Evolutionary conservation across 2,888 invertebrate genomes (phyloP).

Genomic region (Theretra japonica): DNA sequence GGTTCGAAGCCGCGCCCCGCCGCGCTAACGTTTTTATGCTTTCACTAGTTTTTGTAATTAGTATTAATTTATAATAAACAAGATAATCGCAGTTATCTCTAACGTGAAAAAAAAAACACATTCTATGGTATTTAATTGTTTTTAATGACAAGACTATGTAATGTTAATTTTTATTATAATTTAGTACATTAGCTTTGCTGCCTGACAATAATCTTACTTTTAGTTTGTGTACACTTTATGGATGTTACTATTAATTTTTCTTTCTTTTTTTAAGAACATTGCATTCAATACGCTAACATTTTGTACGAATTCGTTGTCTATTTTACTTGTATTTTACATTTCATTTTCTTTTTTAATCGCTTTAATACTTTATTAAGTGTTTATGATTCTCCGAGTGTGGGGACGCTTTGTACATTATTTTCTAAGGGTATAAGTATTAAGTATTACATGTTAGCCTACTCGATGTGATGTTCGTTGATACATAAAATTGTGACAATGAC

Average conservation of each 20-base stretch:
- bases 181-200: constrained; percentile 70
- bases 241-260: constrained; percentile 58
- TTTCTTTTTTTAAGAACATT: constrained; percentile 53
- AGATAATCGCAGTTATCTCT: constrained; percentile 57
- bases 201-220: constrained; percentile 72
- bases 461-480: constrained; percentile 38
- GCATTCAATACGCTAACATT: constrained; percentile 48
- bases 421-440: constrained; percentile 13
- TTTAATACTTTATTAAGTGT: constrained; percentile 22
- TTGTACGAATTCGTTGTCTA: constrained; percentile 9
- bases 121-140: constrained; percentile 34
- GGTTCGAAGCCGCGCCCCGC: constrained; percentile 35
- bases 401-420: constrained; percentile 20
- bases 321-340: constrained; percentile 28
- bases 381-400: neutral
- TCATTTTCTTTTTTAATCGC: constrained; percentile 33
- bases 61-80: constrained; percentile 60
- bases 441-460: constrained; percentile 32
- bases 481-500: constrained; percentile 36
- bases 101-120: constrained; percentile 40
- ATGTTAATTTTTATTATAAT: constrained; percentile 57
- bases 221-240: constrained; percentile 56
- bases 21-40: constrained; percentile 40
- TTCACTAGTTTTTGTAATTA: constrained; percentile 55
- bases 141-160: constrained; percentile 68